Evolutionary conservation across 2,888 invertebrate species (phyloP).

Genomic region (Scaeva pyrastri): DNA sequence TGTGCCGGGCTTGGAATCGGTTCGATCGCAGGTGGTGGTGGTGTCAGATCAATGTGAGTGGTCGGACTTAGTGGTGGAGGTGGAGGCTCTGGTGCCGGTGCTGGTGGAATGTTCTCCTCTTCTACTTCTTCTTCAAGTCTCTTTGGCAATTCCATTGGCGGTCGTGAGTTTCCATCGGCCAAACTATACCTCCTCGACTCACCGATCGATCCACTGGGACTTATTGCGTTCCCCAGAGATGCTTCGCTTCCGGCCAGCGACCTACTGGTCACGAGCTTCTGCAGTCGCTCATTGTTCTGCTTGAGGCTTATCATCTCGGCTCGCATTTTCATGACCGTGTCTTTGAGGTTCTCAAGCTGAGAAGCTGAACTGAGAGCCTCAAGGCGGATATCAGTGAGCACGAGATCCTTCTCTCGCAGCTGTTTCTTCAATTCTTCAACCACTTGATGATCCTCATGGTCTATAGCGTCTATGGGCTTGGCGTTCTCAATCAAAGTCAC

Average conservation of each 20-base stretch:
- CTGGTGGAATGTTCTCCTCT: constrained; percentile 83
- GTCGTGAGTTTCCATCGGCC: constrained; percentile 85
- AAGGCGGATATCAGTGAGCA: constrained; percentile 96
- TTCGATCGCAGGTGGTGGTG: constrained; percentile 83
- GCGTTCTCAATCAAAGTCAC: constrained; percentile 84
- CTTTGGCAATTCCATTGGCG: constrained; percentile 84
- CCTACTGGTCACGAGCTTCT: constrained; percentile 91
- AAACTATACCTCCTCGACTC: constrained; percentile 87
- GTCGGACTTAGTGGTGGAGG: constrained; percentile 82
- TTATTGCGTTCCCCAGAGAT: constrained; percentile 85
- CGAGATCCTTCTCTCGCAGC: constrained; percentile 97
- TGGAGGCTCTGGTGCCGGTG: constrained; percentile 83
- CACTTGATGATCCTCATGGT: constrained; percentile 83
- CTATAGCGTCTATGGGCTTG: constrained; percentile 84
- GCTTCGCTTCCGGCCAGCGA: constrained; percentile 87
- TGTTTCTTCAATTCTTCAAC: constrained; percentile 96
- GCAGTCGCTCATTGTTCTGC: constrained; percentile 97
- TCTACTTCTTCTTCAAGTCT: constrained; percentile 83
- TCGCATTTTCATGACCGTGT: constrained; percentile 98
- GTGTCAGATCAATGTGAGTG: constrained; percentile 83
- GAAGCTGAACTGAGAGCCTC: constrained; percentile 99
- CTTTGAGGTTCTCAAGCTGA: constrained; percentile 97
- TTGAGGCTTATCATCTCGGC: constrained; percentile 97
- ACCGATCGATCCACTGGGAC: constrained; percentile 84
- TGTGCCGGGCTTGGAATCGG: constrained; percentile 81